Percentiles rank a stretch among this genome's conserved stretches.
Evolutionary conservation across 2,113 vertebrate species (phyloP).

Genomic region (Baryphthengus martii): DNA sequence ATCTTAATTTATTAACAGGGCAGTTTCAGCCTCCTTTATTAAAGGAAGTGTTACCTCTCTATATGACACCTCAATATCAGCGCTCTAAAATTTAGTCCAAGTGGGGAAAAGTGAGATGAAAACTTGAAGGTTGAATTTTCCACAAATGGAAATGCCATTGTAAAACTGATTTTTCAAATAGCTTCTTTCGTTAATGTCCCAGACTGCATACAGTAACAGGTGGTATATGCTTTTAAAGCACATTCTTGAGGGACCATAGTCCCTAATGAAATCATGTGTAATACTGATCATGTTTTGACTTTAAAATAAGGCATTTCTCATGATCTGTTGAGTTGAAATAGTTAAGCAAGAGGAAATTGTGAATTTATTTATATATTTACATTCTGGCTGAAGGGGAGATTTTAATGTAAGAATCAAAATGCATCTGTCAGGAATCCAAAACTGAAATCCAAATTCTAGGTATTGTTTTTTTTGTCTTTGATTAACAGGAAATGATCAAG

Average conservation of each 20-base stretch:
- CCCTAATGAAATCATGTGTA: neutral
- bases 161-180: neutral
- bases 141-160: neutral
- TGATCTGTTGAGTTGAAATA: neutral
- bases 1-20: neutral
- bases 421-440: neutral
- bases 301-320: slow-evolving; percentile 8
- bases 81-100: neutral
- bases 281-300: neutral
- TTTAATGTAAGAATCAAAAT: slow-evolving; percentile 49
- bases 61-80: neutral
- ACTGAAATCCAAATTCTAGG: neutral
- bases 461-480: slow-evolving; percentile 26
- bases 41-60: neutral
- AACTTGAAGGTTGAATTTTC: neutral
- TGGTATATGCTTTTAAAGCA: neutral
- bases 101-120: neutral
- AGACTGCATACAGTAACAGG: neutral
- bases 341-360: neutral
- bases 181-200: neutral
- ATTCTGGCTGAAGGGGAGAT: neutral
- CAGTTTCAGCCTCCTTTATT: neutral
- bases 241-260: neutral
- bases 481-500: slow-evolving; percentile 29
- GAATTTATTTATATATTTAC: slow-evolving; percentile 23